phyloP scores from a whole-genome alignment of 2,797 vertebrate species.

The Hypotaenidia philippensis region DNA sequence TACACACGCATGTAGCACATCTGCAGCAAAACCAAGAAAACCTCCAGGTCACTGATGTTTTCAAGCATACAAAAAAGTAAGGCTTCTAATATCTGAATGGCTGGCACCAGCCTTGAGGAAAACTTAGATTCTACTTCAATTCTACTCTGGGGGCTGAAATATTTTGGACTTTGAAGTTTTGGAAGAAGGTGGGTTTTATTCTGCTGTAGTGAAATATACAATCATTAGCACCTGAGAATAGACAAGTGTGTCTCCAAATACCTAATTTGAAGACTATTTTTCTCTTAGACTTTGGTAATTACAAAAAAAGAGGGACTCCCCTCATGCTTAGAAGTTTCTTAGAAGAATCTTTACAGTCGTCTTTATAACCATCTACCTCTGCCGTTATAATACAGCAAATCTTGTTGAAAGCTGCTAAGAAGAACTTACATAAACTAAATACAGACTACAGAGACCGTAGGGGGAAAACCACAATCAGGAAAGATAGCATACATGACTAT shows the following conservation, averaged over 20 bases:
- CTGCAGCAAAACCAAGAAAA: background rate
- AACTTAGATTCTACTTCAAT: background rate
- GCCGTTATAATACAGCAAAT: background rate
- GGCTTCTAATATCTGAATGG: background rate
- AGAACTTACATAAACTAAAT: background rate
- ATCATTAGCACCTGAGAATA: background rate
- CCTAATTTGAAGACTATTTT: background rate
- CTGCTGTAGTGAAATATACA: background rate
- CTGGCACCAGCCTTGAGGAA: background rate
- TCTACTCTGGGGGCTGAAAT: background rate
- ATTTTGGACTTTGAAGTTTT: background rate
- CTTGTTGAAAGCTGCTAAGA: slow-evolving; percentile 2
- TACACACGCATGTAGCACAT: fast-evolving
- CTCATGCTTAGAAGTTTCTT: background rate
- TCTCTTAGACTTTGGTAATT: background rate
- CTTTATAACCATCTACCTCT: background rate
- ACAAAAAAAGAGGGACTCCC: background rate
- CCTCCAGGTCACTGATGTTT: background rate
- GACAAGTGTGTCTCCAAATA: background rate
- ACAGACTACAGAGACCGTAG: background rate
- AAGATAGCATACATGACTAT: slow-evolving; percentile 17
- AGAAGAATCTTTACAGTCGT: background rate
- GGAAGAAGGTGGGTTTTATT: background rate
- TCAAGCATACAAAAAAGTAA: background rate
- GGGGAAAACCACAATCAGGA: background rate